phyloP scores from a whole-genome alignment of 1,140 invertebrate species.

The Atta texana region DNA sequence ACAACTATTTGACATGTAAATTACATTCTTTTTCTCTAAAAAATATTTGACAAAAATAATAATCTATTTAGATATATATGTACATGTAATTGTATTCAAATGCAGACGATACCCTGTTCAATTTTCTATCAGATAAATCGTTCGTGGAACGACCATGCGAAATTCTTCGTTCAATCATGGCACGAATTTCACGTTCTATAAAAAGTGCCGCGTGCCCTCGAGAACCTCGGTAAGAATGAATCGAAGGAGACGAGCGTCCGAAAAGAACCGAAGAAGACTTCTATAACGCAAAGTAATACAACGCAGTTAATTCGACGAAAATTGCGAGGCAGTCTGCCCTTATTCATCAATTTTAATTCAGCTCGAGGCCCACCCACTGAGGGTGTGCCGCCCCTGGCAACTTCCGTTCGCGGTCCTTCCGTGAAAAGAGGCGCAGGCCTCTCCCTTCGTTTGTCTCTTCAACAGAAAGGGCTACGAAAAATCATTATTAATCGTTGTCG shows the following conservation, averaged over 20 bases:
- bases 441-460: constrained; percentile 53
- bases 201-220: constrained; percentile 6
- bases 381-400: constrained; percentile 72
- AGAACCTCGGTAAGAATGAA: constrained; percentile 49
- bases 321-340: constrained; percentile 69
- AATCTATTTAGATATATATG: not conserved
- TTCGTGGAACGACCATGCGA: not conserved
- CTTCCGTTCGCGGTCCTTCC: constrained; percentile 68
- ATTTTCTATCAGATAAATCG: constrained; percentile 35
- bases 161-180: constrained; percentile 44
- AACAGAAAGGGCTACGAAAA: constrained; percentile 66
- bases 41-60: not conserved
- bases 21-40: not conserved
- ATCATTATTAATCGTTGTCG: constrained; percentile 76
- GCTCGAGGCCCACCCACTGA: constrained; percentile 64
- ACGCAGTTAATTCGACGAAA: constrained; percentile 71
- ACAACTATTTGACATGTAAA: too few relatives aligned
- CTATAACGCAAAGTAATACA: constrained; percentile 57
- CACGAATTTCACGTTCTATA: not conserved
- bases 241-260: constrained; percentile 20
- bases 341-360: constrained; percentile 76
- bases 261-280: constrained; percentile 33
- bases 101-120: not conserved
- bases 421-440: constrained; percentile 61
- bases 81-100: constrained; percentile 1